A percentile compares a stretch with the other conserved stretches of the same genome.
These are phyloP conservation scores for Daubentonia madagascariensis DNA, from an alignment of 2,113 vertebrate species.

Conservation along the genomic window DNA sequence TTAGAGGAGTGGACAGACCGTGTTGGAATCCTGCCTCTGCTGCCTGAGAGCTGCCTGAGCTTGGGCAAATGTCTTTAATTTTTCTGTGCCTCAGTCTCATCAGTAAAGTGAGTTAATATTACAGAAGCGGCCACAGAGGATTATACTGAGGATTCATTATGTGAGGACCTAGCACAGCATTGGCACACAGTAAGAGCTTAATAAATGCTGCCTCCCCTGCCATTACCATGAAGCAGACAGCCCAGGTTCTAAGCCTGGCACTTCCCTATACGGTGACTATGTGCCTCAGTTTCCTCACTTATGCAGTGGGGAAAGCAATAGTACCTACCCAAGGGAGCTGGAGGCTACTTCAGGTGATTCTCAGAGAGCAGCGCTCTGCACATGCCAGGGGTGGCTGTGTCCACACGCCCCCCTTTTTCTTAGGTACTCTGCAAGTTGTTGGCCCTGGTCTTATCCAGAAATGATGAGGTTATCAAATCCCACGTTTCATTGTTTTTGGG, in stretches of 20 bases:
- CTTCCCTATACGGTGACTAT: rapidly evolving
- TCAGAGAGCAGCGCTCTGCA: rapidly evolving
- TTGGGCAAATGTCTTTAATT: background rate
- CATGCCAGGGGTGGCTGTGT: too few species aligned
- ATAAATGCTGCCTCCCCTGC: background rate
- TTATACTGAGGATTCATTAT: rapidly evolving
- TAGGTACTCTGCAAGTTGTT: background rate
- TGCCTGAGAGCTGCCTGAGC: background rate
- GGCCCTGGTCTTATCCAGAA: background rate
- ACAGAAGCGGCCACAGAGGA: too few species aligned
- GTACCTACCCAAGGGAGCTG: background rate
- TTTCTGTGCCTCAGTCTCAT: background rate
- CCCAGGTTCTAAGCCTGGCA: background rate
- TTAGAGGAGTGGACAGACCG: background rate
- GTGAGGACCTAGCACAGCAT: background rate
- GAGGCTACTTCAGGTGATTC: rapidly evolving
- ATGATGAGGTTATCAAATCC: background rate
- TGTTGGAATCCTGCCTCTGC: background rate
- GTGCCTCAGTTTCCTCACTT: background rate
- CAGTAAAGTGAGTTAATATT: background rate
- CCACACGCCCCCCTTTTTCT: background rate
- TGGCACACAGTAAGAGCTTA: background rate
- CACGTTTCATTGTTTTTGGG: too few species aligned
- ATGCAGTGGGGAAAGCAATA: too few species aligned
- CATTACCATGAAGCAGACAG: rapidly evolving